Base-by-base conservation (phyloP, 2,797 vertebrate species). In the Trachops cirrhosus region DNA sequence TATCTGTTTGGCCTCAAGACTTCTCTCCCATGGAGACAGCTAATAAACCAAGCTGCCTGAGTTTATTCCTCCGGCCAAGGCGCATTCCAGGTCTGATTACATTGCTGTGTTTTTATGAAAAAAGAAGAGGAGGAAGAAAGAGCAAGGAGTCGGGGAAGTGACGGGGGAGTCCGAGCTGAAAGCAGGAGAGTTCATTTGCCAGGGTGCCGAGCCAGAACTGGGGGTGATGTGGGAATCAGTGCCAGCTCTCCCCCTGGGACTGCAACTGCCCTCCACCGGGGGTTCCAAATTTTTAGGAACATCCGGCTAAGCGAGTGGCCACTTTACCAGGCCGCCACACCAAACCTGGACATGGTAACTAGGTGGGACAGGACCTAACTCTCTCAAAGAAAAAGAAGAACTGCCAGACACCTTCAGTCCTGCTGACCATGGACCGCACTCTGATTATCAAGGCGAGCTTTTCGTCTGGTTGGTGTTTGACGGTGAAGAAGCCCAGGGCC, bases 11-110 rank as follows among this genome's bases (percentile, higher is more conserved):
- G 97, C 95, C 97, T 97, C 95, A 90, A 97, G 98, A 97, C 95
- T 93, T 98, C 92, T 98, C 97, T 98, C 98, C 92, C 97, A 98
- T 96, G 95, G 97, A 98, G 98, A 98, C 97, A 98, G 97, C 97
- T 97, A 98, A 98, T 98, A 98, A 98, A 98, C 95, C 79, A 96
- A 80, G 83, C 93, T 97, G 97, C 95, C 93, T 91, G 96, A 89
- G 95, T 98, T 97, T 98, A 97, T 96, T 98, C 93, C 95, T 96
- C 91, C 59, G 95, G 97, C 97, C 97, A 98, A 98, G 96, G 98
- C 96, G 96, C 97, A 97, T 98, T 98, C 97, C 98, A 97, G 95
- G 96, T 96, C 97, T 98, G 98, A 98, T 98, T 97, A 96, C 94
- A 94, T 95, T 94, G 96, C 96, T 96, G 93, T 93, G 98, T 97